Evolutionary conservation across 1,140 invertebrate species (phyloP), one percentile per base, ranked within the genome.

Genomic region (Phortica variegata): DNA sequence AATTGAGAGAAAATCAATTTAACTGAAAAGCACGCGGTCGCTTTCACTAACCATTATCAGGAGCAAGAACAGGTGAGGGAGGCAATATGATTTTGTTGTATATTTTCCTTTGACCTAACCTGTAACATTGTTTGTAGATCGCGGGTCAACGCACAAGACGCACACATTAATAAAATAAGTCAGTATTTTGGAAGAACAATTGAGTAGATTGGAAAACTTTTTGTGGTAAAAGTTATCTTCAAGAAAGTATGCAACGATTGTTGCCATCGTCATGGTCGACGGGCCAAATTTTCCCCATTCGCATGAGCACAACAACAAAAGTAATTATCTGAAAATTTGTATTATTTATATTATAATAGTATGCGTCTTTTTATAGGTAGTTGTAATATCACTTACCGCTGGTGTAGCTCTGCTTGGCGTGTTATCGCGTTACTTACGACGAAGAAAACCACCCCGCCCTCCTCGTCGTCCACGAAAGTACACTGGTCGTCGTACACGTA

Each of bases 381-480:
- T 80, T 20, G 49, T 81, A 29, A 62, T 80, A 37, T 80, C 79
- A 7, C 53, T 80, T 29, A 75, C 78, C 13, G 77, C 80, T 8
- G 77, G 84, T 69, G 80, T 83, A 41, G 78, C 82, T 5, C 77
- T 85, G 2, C 79, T 86, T 23, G 82, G 83, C 23, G 79, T 84
- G 2, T 60, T 86, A 2, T 83, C 84, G 12, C 78, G 80, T 40
- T 84, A 83, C 60, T 70, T 86, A 47, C 78, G 82, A 13, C 78
- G 84, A 20, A 76, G 78, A 50, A 77, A 84, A 65, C 78, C 81
- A 23, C 78, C 79, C 53, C 77, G 77, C 73, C 61, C 77, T 47
- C 78, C 58, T 70, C 77, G 56, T 54, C 79, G 58, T 62, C 77
- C 75, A 58, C 80, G 52, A 65, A 79, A 60, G 77, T 81, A 60